Percentiles rank a stretch among this genome's conserved stretches.
Evolutionary conservation across 2,113 vertebrate genomes (phyloP).

Genomic region (Sminthopsis crassicaudata): DNA sequence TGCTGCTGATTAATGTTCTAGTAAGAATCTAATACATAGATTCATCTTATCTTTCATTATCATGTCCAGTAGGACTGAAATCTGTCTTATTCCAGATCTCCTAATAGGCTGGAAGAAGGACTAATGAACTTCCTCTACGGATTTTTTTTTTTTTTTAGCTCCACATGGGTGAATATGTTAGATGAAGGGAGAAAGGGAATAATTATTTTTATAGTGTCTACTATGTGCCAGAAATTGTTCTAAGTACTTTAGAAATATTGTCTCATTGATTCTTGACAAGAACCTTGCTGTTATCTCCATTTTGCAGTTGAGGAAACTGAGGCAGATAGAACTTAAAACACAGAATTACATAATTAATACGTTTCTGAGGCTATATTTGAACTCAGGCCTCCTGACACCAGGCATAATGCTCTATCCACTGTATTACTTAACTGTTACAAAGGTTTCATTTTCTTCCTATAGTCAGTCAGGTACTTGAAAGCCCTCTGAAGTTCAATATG

Average conservation of each 20-base stretch:
- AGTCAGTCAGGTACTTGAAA: neutral
- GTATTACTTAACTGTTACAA: neutral
- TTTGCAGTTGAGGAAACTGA: neutral
- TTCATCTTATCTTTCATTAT: neutral
- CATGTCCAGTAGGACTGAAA: neutral
- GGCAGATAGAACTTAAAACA: neutral
- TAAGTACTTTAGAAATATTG: neutral
- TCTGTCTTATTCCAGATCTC: neutral
- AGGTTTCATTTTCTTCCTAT: neutral
- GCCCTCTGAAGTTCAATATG: neutral
- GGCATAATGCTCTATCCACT: neutral
- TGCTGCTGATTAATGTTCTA: neutral
- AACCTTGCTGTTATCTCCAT: neutral
- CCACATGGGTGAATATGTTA: neutral
- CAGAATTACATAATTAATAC: neutral
- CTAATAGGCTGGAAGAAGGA: neutral
- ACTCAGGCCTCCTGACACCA: neutral
- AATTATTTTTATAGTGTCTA: neutral
- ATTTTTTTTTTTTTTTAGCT: neutral
- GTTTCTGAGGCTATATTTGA: neutral
- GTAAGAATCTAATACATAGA: neutral
- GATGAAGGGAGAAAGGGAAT: neutral
- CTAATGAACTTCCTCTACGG: neutral
- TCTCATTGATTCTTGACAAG: neutral
- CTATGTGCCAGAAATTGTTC: neutral